Base-by-base conservation (phyloP, 92 coral and sea anemone genomes). In the Epizoanthus fatuus region DNA sequence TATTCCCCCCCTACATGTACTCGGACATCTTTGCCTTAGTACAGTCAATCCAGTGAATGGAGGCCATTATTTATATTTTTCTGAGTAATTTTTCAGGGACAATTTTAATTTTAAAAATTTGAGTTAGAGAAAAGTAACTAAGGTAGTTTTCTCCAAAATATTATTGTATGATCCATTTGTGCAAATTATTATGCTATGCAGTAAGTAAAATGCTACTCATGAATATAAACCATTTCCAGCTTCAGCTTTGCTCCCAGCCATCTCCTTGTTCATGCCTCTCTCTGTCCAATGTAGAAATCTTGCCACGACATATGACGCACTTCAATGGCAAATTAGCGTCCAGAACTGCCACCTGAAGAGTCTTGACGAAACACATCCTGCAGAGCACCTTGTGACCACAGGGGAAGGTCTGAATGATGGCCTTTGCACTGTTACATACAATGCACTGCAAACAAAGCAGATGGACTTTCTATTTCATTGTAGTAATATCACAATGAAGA, bases 381-480 rank as follows among this genome's bases (percentile, higher is more conserved):
- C 98, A 94, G 11, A 94, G 89, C 10, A 94, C 98, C 49, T 77
- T 72, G 89, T 94, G 98, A 67, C 84, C 83, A 44, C 98, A 94
- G 10, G 98, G 98, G 84, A 86, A 94, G 5, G 98, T 94, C 81
- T 94, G 95, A 40, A 94, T 92, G 64, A 94, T 91, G 19, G 98
- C 98, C 84, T 94, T 94, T 49, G 95, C 94, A 84, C 93, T 85
- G 75, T 94, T 94, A 74, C 98, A 94, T 59, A 94, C 98, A 81
- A 94, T 88, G 53, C 98, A 94, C 98, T 94, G 75, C 7, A 85
- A 90, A 10, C 2, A 60, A 63, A 38, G 19, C 71, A 81, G 19
- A 78, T 22, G n/a, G 14, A 13, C 39, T 11, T 4, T 14, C 32
- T 29, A 17, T 5, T 11, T 16, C 19, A n/a, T 38, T 39, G 7